Base-by-base conservation (phyloP, 2,888 invertebrate genomes). In the Drosophila vallismaia region DNA sequence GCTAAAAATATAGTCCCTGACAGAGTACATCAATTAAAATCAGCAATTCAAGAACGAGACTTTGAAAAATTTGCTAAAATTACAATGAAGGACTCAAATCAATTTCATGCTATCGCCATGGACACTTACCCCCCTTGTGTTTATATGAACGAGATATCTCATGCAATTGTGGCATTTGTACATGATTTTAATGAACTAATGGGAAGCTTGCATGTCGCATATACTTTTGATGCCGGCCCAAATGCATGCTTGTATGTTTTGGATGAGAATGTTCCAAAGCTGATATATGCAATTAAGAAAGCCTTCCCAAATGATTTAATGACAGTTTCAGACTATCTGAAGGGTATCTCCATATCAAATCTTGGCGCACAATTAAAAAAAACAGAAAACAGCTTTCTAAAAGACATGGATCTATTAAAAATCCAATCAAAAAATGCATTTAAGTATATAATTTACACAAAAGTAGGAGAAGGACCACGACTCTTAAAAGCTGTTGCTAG, bases 171-270 rank as follows among this genome's bases (percentile, higher is more conserved):
- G 4, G 93, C 95, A 67, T 92, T 98, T 64, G 94, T 99, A 53
- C 97, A 99, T 92, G 92, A 93, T 19, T 98, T 96, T 89, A 99
- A 99, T 91, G 92, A 94, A 45, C 91, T 93, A 28, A 93, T 92
- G 85, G 94, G 94, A n/a, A 90, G 92, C 70, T 91, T 92, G 14
- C 95, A 94, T 92, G 95, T 97, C 6, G 98, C 98, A 0, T 99
- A 99, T 90, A 99, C 99, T 12, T 99, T 97, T 93, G 99, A 99
- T 93, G 99, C 99, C 57, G 99, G 99, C 4, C 97, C 99, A 51
- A 99, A 99, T 93, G 97, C 97, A 4, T 98, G 97, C 90, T 92
- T 99, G 0, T 98, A 96, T 92, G 92, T 98, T 12, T 92, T 96
- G 51, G 95, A 97, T 77, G 92, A 95, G 71, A 94, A 96, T 90